Evolutionary conservation across 2,888 invertebrate genomes (phyloP).

Genomic region (Lasioglossum villosulum): DNA sequence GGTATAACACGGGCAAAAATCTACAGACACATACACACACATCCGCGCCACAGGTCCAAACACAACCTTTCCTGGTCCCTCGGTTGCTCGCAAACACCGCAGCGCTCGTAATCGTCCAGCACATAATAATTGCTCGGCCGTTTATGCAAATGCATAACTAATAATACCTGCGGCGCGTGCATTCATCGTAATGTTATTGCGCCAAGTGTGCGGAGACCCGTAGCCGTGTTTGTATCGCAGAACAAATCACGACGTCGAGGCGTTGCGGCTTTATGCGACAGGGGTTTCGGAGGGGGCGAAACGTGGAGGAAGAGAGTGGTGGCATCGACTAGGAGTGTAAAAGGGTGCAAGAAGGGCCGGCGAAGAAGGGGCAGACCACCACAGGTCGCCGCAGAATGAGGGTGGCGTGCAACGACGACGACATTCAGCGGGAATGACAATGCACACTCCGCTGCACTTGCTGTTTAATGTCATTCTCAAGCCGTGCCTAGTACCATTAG

Average conservation of each 20-base stretch:
- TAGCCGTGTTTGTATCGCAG: slow-evolving; percentile 30
- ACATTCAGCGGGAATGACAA: slow-evolving; percentile 73
- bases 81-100: background rate
- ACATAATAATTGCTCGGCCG: slow-evolving; percentile 65
- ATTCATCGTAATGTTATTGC: slow-evolving; percentile 69
- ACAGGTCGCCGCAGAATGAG: slow-evolving; percentile 7
- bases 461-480: slow-evolving; percentile 77
- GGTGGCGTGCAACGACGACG: slow-evolving; percentile 42
- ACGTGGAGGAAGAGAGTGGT: background rate
- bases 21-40: background rate
- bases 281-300: background rate
- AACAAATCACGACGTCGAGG: slow-evolving; percentile 45
- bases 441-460: slow-evolving; percentile 74
- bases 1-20: background rate
- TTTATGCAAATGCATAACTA: slow-evolving; percentile 72
- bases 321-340: background rate
- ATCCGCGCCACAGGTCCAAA: background rate
- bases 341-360: slow-evolving; percentile 9
- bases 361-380: slow-evolving; percentile 27
- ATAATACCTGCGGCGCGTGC: slow-evolving; percentile 58
- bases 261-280: background rate
- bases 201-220: slow-evolving; percentile 40
- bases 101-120: slow-evolving; percentile 50
- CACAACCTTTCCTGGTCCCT: background rate
- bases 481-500: slow-evolving; percentile 76